Base-by-base conservation (phyloP, 2,113 vertebrate species). In the Oryzias woworae region DNA sequence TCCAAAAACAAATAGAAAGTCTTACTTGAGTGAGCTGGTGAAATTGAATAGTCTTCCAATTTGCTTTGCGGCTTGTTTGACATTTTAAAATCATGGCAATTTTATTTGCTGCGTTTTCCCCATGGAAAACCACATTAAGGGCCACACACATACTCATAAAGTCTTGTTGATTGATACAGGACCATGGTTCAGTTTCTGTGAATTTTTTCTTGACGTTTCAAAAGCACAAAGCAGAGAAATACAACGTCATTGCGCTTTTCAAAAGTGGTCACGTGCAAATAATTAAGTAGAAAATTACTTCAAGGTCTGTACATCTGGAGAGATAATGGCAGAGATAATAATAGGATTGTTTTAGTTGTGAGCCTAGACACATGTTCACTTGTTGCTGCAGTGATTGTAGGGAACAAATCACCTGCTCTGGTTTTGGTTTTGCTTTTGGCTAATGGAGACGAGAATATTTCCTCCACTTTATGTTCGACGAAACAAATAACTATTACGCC, bases 21-120 rank as follows among this genome's bases (percentile, higher is more conserved):
- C 65, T 76, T 80, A 84, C 84, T 83, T 80, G 83, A 87, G 62
- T 84, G 88, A 73, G 66, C 83, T 83, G 49, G 15, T 78, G 80
- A 89, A 82, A 62, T 80, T 53, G 62, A 75, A 78, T 71, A 60
- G 69, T 41, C 66, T 82, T 88, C 87, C 82, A 77, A 85, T 86
- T 88, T 82, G 56, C 46, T 75, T 66, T 56, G 7, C 66, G 51
- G 72, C 75, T 86, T 82, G 70, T 60, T 72, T 92, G 88, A 90
- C 89, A 91, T 92, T 92, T 90, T 54, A 73, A 50, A 81, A 77
- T 60, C 18, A 17, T 1, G 45, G 49, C 43, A 54, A 46, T 56
- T 67, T 70, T 62, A 48, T 69, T 52, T 57, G 48, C 55, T 41
- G 44, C 4, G 59, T 63, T 77, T 73, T 51, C 44, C 73, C 63